Percentiles rank a stretch among this genome's conserved stretches.
Conservation (phyloP, 1,140 invertebrate genomes). For the Ladona fulva region DNA sequence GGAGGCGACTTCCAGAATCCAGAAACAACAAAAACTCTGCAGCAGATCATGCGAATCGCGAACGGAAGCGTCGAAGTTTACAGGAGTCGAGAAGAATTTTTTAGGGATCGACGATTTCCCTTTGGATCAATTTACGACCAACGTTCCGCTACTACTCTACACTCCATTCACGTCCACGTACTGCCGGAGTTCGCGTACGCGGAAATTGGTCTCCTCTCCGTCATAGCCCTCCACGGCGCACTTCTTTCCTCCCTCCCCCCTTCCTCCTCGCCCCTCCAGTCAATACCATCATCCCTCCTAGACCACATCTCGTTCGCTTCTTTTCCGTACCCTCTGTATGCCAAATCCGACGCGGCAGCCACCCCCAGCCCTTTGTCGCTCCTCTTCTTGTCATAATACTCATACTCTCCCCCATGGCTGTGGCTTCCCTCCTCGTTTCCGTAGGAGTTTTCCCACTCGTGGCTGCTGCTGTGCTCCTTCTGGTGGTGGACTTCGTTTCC, state of each 20-base stretch:
- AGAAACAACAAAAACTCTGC: too few relatives aligned
- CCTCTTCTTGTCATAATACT: background rate
- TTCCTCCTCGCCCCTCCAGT: background rate
- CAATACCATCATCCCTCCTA: background rate
- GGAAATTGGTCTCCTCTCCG: background rate
- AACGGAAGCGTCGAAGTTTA: too few relatives aligned
- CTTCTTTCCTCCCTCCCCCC: background rate
- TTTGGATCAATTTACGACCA: too few relatives aligned
- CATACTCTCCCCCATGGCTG: background rate
- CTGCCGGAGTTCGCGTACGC: background rate
- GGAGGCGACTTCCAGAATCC: too few relatives aligned
- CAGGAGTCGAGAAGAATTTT: too few relatives aligned
- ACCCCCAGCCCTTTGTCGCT: background rate
- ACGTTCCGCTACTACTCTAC: too few relatives aligned
- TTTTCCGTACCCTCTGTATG: background rate
- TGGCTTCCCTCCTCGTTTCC: background rate
- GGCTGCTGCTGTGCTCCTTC: background rate
- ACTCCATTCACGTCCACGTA: too few relatives aligned
- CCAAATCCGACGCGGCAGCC: background rate
- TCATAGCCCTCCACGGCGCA: background rate
- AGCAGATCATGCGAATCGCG: too few relatives aligned
- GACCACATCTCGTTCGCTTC: background rate
- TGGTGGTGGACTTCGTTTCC: background rate
- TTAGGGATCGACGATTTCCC: too few relatives aligned
- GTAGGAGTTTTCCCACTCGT: background rate